Evolutionary conservation across 2,888 invertebrate species (phyloP).

Genomic region (Phalera bucephala): DNA sequence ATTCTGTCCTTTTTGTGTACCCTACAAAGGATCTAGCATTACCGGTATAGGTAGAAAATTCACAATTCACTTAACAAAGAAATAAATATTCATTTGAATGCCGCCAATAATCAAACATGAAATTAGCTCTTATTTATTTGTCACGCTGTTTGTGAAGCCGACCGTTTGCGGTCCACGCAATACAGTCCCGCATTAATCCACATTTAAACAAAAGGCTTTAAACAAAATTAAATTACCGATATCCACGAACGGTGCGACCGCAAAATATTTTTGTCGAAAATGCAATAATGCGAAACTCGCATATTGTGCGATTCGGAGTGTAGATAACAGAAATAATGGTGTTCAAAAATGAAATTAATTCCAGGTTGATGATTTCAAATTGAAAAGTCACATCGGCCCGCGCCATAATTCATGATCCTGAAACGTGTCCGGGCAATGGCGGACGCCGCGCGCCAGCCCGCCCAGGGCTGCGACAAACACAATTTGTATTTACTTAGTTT

Average conservation of each 20-base stretch:
- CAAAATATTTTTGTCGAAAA: slow-evolving; percentile 74
- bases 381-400: slow-evolving; percentile 84
- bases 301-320: slow-evolving; percentile 77
- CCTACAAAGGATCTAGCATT: not conserved
- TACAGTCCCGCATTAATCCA: slow-evolving; percentile 34
- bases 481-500: slow-evolving; percentile 42
- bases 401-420: slow-evolving; percentile 82
- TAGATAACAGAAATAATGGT: slow-evolving; percentile 83
- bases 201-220: slow-evolving; percentile 49
- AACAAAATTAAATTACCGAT: slow-evolving; percentile 59
- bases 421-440: slow-evolving; percentile 81
- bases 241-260: slow-evolving; percentile 45
- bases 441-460: slow-evolving; percentile 49
- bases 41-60: not conserved
- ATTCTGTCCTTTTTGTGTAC: no score
- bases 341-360: slow-evolving; percentile 84
- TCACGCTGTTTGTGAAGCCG: slow-evolving; percentile 22
- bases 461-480: slow-evolving; percentile 60
- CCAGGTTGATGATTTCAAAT: slow-evolving; percentile 84
- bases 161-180: slow-evolving; percentile 29
- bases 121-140: slow-evolving; percentile 26
- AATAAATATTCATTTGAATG: not conserved
- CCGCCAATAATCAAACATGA: slow-evolving; percentile 6
- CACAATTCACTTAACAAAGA: not conserved
- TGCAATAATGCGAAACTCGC: slow-evolving; percentile 77